A percentile compares a stretch with the other conserved stretches of the same genome.
Conservation (phyloP, 2,888 invertebrate genomes). For the Melanostoma mellinum region DNA sequence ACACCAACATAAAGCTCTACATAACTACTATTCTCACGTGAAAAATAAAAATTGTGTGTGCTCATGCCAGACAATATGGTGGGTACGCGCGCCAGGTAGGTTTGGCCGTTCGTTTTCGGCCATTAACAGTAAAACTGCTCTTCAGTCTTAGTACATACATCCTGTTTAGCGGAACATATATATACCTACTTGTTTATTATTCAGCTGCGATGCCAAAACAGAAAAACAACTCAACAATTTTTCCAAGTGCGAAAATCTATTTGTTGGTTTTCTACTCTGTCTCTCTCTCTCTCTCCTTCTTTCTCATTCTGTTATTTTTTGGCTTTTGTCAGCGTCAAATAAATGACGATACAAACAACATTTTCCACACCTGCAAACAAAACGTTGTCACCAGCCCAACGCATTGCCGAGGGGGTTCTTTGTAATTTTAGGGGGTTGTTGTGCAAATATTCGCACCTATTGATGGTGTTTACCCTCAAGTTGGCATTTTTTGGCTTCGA, state of each 20-base stretch:
- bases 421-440: constrained; percentile 8
- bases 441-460: constrained; percentile 13
- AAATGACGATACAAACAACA: constrained; percentile 4
- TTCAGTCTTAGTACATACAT: constrained; percentile 28
- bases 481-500: constrained; percentile 15
- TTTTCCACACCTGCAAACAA: not conserved
- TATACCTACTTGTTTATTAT: constrained; percentile 60
- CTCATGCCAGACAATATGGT: constrained; percentile 45
- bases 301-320: not conserved
- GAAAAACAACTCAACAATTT: constrained; percentile 4
- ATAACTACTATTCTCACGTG: constrained; percentile 49
- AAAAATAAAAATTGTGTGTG: constrained; percentile 33
- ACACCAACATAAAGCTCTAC: constrained; percentile 14
- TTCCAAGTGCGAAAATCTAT: constrained; percentile 17
- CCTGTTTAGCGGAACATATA: constrained; percentile 42
- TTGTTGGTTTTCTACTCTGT: not conserved
- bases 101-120: constrained; percentile 53
- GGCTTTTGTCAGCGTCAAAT: constrained; percentile 11
- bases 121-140: constrained; percentile 46
- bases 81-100: constrained; percentile 37
- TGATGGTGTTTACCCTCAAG: constrained; percentile 11
- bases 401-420: not conserved
- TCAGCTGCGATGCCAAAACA: constrained; percentile 64
- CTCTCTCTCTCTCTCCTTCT: no score
- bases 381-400: not conserved